Conservation (phyloP, 1,140 invertebrate genomes). For the Apis mellifera region Amel_HAv3.1 CM009931.2:9813001-9813500, state of each 20-base stretch:
- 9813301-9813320: neutral
- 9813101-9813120: neutral
- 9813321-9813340: neutral
- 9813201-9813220: slow-evolving; percentile 20
- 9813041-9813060: too few relatives aligned
- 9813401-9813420: neutral
- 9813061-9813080: too few relatives aligned
- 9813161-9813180: neutral
- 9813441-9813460: too few relatives aligned
- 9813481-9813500: too few relatives aligned
- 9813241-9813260: slow-evolving; percentile 27
- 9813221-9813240: slow-evolving; percentile 31
- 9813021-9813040: too few relatives aligned
- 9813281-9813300: neutral
- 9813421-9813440: neutral
- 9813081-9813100: too few relatives aligned
- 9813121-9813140: neutral
- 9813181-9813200: slow-evolving; percentile 14
- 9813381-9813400: too few relatives aligned
- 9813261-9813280: slow-evolving; percentile 22
- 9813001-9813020: too few relatives aligned
- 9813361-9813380: neutral
- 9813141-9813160: neutral
- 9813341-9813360: neutral
- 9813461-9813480: too few relatives aligned